These are phyloP conservation scores for Choreutis nemorana DNA, from an alignment of 2,888 invertebrate species.

Conservation along the genomic window DNA sequence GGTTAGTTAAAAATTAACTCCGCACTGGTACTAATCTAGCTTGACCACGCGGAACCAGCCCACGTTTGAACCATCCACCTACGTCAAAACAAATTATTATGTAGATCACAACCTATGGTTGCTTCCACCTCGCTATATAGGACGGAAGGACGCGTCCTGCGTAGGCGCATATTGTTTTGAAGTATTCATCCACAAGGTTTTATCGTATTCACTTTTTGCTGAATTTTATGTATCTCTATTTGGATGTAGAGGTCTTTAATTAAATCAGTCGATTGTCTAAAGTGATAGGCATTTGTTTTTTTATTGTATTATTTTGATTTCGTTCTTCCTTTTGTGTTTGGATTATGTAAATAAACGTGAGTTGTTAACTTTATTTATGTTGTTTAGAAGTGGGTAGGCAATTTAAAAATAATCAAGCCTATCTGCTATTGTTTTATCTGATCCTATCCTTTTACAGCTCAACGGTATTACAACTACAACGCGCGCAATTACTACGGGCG, in stretches of 20 bases:
- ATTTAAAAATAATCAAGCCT: neutral
- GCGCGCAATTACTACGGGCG: slow-evolving; percentile 34
- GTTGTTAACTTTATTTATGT: slow-evolving; percentile 10
- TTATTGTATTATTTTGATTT: slow-evolving; percentile 7
- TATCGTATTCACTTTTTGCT: too few species aligned
- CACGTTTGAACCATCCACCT: slow-evolving; percentile 3
- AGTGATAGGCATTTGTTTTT: too few species aligned
- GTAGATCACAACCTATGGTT: too few species aligned
- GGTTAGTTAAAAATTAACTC: too few species aligned
- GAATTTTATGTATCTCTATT: too few species aligned
- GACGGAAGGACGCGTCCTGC: too few species aligned
- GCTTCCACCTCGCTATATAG: too few species aligned
- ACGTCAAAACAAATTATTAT: slow-evolving; percentile 2
- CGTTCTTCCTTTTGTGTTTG: slow-evolving; percentile 15
- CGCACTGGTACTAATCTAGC: too few species aligned
- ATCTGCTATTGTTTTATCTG: neutral
- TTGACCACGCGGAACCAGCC: slow-evolving; percentile 14
- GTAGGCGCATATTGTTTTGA: too few species aligned
- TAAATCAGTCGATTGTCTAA: too few species aligned
- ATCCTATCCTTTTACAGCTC: slow-evolving; percentile 30
- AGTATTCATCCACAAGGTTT: too few species aligned
- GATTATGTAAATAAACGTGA: slow-evolving; percentile 19
- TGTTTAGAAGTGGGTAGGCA: neutral
- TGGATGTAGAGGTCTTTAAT: too few species aligned
- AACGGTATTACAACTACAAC: slow-evolving; percentile 42